Conservation (phyloP, 2,113 vertebrate species). For the Nettapus auritus region DNA sequence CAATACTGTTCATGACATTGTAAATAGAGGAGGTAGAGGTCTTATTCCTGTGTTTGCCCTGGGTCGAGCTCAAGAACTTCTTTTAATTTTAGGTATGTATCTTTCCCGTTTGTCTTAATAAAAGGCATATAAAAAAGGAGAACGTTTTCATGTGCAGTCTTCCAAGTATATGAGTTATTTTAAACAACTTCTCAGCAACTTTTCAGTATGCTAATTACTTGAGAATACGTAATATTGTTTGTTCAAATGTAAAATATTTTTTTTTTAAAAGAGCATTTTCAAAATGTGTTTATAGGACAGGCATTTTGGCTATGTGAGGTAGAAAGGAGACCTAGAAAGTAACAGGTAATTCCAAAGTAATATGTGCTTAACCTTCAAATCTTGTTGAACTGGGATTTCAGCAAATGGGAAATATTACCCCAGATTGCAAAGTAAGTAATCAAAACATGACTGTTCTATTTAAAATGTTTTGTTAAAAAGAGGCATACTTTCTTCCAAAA, state of each 20-base stretch:
- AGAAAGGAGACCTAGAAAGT: not conserved
- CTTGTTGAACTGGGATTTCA: not conserved
- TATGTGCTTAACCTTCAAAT: not conserved
- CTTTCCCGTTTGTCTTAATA: not conserved
- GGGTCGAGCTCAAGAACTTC: constrained; percentile 94
- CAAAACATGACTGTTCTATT: not conserved
- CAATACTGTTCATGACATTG: constrained; percentile 96
- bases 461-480: not conserved
- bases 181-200: not conserved
- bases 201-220: not conserved
- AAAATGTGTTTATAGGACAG: not conserved
- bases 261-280: too few species aligned
- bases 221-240: not conserved
- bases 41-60: constrained; percentile 97
- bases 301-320: not conserved
- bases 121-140: not conserved
- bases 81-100: constrained; percentile 90
- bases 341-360: not conserved
- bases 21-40: constrained; percentile 93
- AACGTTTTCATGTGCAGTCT: not conserved
- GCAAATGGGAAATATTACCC: not conserved
- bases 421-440: not conserved
- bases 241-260: not conserved
- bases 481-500: not conserved
- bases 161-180: not conserved